Evolutionary conservation across 2,888 invertebrate species (phyloP).

Genomic region (Graphium colonna): DNA sequence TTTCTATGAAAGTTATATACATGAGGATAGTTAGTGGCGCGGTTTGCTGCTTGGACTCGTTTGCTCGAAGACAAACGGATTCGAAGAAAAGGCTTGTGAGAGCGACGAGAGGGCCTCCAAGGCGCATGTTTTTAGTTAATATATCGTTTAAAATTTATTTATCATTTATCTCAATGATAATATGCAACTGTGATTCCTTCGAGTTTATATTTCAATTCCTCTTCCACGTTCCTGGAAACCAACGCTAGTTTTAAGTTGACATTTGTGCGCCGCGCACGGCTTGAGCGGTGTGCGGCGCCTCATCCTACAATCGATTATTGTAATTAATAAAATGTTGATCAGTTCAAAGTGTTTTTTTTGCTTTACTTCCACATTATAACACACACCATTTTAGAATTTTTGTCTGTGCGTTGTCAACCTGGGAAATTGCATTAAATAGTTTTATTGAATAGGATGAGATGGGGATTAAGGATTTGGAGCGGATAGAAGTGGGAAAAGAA

Average conservation of each 20-base stretch:
- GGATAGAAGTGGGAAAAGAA: too few relatives aligned
- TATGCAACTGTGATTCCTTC: conserved; percentile 4
- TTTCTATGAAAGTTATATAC: conserved; percentile 2
- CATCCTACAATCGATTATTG: conserved; percentile 20
- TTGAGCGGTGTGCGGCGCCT: background rate
- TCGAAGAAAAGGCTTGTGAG: background rate
- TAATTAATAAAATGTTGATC: conserved; percentile 54
- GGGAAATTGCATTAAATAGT: too few relatives aligned
- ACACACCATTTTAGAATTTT: too few relatives aligned
- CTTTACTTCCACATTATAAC: too few relatives aligned
- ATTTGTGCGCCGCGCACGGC: background rate
- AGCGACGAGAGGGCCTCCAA: background rate
- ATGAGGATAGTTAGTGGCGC: background rate
- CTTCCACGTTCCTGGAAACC: conserved; percentile 5
- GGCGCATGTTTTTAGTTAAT: background rate
- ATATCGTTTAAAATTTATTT: too few relatives aligned
- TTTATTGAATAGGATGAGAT: too few relatives aligned
- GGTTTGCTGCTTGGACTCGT: conserved; percentile 1
- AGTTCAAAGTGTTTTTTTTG: conserved; percentile 24
- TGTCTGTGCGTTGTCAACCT: too few relatives aligned
- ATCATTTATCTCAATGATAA: background rate
- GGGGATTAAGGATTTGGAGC: too few relatives aligned
- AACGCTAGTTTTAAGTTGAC: conserved; percentile 1
- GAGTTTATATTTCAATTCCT: conserved; percentile 4
- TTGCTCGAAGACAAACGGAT: conserved; percentile 9